These are phyloP conservation scores for Habrosyne pyritoides DNA, from an alignment of 2,888 invertebrate genomes.

Conservation along the genomic window DNA sequence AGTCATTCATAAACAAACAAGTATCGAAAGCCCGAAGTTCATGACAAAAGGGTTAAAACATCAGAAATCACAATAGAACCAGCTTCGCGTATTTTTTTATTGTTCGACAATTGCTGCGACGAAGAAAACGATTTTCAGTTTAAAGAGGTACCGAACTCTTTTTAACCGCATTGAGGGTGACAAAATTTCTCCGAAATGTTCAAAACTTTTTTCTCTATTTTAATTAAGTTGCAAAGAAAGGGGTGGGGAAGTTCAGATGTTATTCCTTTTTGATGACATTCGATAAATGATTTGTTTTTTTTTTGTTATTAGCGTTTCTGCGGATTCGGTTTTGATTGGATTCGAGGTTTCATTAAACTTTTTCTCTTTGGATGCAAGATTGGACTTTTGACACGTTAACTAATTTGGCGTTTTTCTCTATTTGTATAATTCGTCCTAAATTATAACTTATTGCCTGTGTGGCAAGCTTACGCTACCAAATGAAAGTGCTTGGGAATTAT, in stretches of 20 bases:
- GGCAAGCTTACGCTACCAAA: not conserved
- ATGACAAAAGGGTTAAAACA: slow-evolving; percentile 1
- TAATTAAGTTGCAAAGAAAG: slow-evolving; percentile 73
- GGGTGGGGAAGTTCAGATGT: slow-evolving; percentile 59
- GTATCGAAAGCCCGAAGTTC: slow-evolving; percentile 2
- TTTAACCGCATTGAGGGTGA: slow-evolving; percentile 42
- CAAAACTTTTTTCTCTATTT: slow-evolving; percentile 53
- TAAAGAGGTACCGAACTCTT: slow-evolving; percentile 22
- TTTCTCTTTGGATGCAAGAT: slow-evolving; percentile 15
- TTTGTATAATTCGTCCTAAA: not conserved
- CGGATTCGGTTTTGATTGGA: slow-evolving; percentile 60
- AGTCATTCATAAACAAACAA: not conserved
- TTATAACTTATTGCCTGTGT: not conserved
- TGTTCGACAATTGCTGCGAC: slow-evolving; percentile 3
- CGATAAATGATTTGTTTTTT: slow-evolving; percentile 73
- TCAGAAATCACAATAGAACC: slow-evolving; percentile 6
- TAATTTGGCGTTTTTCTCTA: not conserved
- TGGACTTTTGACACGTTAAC: not conserved
- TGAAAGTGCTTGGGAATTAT: not conserved
- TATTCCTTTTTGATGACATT: slow-evolving; percentile 79
- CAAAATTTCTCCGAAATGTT: slow-evolving; percentile 34
- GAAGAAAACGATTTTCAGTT: slow-evolving; percentile 10
- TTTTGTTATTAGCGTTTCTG: slow-evolving; percentile 57
- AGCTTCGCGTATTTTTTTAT: slow-evolving; percentile 9
- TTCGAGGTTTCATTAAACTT: slow-evolving; percentile 43